These are phyloP conservation scores for Cephus nigrinus DNA, from an alignment of 2,888 invertebrate species.

Conservation along the genomic window DNA sequence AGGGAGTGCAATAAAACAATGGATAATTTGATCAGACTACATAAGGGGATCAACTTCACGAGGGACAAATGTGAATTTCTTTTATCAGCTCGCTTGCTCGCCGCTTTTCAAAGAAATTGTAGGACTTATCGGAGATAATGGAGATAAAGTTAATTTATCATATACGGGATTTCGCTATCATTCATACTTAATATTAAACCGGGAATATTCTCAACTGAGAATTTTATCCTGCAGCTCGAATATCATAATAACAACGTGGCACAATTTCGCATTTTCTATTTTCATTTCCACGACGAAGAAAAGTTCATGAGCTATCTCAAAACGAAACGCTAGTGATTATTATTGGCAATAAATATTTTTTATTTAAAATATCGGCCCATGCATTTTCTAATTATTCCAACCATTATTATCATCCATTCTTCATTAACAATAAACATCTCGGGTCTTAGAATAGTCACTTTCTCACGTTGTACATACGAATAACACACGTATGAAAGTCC, in stretches of 20 bases:
- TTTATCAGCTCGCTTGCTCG: neutral
- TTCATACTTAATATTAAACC: neutral
- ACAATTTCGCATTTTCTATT: neutral
- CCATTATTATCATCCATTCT: neutral
- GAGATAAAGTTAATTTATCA: neutral
- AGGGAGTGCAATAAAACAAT: neutral
- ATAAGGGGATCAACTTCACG: neutral
- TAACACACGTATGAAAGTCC: neutral
- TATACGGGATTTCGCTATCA: neutral
- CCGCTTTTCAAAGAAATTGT: neutral
- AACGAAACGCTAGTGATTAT: neutral
- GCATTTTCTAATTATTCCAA: slow-evolving; percentile 12
- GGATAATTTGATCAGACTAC: neutral
- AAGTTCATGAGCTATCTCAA: neutral
- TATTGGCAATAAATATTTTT: slow-evolving; percentile 52
- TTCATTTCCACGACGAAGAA: neutral
- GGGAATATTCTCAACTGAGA: neutral
- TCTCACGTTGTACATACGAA: neutral
- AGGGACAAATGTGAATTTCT: neutral
- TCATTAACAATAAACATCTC: neutral
- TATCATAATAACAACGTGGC: too few relatives aligned
- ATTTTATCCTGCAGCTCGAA: neutral
- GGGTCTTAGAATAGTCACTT: neutral
- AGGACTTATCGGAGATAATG: neutral
- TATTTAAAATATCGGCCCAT: slow-evolving; percentile 47